A percentile compares a stretch with the other conserved stretches of the same genome.
phyloP scores from a whole-genome alignment of 2,888 invertebrate genomes.

The Dinocampus coccinellae region DNA sequence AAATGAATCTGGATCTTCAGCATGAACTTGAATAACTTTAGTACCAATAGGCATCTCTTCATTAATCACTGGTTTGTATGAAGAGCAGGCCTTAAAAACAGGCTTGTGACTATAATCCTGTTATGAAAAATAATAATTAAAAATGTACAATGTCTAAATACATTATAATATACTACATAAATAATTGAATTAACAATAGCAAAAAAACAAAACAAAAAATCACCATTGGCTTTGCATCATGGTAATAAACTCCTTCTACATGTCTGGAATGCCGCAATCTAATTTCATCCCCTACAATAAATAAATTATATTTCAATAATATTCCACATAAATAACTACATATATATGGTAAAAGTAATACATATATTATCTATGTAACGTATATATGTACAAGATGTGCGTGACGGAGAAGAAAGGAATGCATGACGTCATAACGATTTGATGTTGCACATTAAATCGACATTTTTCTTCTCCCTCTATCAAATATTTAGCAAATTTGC shows the following conservation, averaged over 20 bases:
- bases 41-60: conserved; percentile 83
- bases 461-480: not conserved
- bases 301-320: conserved; percentile 34
- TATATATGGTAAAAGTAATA: not conserved
- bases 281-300: conserved; percentile 60
- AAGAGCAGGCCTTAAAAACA: conserved; percentile 85
- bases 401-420: conserved; percentile 22
- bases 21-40: conserved; percentile 82
- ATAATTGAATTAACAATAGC: not conserved
- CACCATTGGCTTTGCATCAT: conserved; percentile 57
- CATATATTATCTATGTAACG: not conserved
- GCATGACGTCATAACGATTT: conserved; percentile 27
- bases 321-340: not conserved
- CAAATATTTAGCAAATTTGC: not conserved
- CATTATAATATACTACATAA: not conserved
- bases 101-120: conserved; percentile 77
- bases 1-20: conserved; percentile 80
- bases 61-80: conserved; percentile 84
- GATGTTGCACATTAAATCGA: not conserved
- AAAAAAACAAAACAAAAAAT: not conserved
- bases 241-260: conserved; percentile 55
- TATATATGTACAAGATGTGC: not conserved
- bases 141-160: not conserved
- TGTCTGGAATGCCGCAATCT: conserved; percentile 67
- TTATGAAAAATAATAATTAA: conserved; percentile 35